These are phyloP conservation scores for Heliconius hermathena DNA, from an alignment of 1,140 invertebrate species.

Conservation along the genomic window DNA sequence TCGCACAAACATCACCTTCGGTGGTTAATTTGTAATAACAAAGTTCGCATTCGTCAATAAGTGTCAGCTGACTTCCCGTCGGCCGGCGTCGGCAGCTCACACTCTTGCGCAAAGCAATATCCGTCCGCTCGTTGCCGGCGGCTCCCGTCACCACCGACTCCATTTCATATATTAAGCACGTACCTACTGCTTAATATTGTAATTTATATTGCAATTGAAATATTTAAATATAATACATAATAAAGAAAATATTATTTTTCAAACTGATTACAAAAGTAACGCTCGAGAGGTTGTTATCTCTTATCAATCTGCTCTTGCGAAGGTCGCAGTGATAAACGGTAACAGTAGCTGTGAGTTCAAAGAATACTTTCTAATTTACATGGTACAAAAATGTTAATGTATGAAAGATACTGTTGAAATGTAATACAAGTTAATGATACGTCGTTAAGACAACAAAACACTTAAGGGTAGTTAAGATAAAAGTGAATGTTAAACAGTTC, in stretches of 20 bases:
- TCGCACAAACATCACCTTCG: conserved; percentile 25
- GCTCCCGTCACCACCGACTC: background rate
- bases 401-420: background rate
- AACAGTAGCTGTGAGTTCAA: conserved; percentile 28
- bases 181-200: background rate
- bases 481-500: background rate
- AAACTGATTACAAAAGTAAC: conserved; percentile 25
- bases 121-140: conserved; percentile 23
- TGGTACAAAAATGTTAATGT: background rate
- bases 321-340: conserved; percentile 71
- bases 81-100: conserved; percentile 32
- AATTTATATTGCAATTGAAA: background rate
- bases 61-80: conserved; percentile 68
- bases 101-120: conserved; percentile 57
- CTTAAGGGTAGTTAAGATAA: background rate
- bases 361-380: conserved; percentile 41
- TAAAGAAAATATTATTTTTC: conserved; percentile 14
- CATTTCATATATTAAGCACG: background rate
- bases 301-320: conserved; percentile 78
- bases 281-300: conserved; percentile 60
- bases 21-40: conserved; percentile 7
- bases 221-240: background rate
- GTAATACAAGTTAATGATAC: conserved; percentile 7
- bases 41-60: conserved; percentile 33
- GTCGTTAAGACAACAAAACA: conserved; percentile 5